Percentiles rank a stretch among this genome's conserved stretches.
Conservation (phyloP, 2,113 vertebrate genomes). For the Dicerorhinus sumatrensis region DNA sequence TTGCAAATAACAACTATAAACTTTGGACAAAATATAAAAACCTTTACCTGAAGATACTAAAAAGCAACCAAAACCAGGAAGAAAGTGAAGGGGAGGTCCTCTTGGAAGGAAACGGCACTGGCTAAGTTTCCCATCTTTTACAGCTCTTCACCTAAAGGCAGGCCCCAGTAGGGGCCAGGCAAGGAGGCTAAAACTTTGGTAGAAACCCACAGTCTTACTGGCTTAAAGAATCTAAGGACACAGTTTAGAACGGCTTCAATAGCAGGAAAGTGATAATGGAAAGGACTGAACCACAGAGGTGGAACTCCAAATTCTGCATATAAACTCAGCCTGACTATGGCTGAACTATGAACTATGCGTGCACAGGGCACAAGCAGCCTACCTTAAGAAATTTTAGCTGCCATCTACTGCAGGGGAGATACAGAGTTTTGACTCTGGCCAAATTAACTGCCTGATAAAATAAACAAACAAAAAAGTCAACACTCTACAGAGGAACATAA, state of each 20-base stretch:
- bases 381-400: background rate
- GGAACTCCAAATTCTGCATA: background rate
- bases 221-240: conserved; percentile 17
- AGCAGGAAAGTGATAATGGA: background rate
- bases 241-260: background rate
- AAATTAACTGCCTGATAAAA: background rate
- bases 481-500: background rate
- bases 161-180: background rate
- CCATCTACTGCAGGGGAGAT: background rate
- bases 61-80: background rate
- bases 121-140: background rate
- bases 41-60: background rate
- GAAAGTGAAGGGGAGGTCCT: background rate
- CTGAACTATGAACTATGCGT: background rate
- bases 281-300: background rate
- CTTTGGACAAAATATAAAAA: background rate
- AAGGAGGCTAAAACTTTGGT: background rate
- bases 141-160: background rate
- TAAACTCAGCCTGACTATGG: background rate
- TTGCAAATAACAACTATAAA: background rate
- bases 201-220: background rate
- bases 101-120: background rate
- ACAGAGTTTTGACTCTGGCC: background rate
- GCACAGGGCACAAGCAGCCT: background rate
- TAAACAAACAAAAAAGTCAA: background rate